Conservation (phyloP, 2,113 vertebrate species). For the Carlito syrichta region DNA sequence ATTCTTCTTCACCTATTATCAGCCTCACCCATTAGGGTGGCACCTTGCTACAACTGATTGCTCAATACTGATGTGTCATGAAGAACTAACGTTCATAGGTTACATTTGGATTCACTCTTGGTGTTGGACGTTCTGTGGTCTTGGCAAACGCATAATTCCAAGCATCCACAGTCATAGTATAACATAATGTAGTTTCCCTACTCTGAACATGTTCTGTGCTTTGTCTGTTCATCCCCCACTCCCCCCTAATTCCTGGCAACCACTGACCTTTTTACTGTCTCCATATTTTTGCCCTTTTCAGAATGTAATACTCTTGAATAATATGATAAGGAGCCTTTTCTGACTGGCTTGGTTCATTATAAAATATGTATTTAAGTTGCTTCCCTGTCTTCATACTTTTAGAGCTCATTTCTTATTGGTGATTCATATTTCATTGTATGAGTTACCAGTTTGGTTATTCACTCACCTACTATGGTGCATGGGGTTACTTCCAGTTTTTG, state of each 20-base stretch:
- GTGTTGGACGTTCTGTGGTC: not conserved
- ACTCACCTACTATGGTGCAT: not conserved
- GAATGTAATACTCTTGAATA: not conserved
- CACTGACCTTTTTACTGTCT: not conserved
- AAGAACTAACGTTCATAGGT: not conserved
- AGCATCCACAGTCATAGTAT: not conserved
- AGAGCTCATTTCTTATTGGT: not conserved
- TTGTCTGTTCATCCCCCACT: too few relatives aligned
- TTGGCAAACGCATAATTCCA: not conserved
- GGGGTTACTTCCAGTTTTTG: not conserved
- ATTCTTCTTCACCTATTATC: not conserved
- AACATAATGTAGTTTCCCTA: not conserved
- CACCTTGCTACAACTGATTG: not conserved
- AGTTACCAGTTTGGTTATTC: not conserved
- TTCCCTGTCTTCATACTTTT: not conserved
- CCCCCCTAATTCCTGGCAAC: too few relatives aligned
- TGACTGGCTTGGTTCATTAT: not conserved
- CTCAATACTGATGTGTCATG: not conserved
- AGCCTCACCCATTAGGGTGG: not conserved
- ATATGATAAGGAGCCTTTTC: not conserved
- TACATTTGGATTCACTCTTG: not conserved
- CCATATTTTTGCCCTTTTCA: not conserved
- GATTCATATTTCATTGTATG: not conserved
- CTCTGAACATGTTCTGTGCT: not conserved
- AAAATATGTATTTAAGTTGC: not conserved